These are phyloP conservation scores for Lophius piscatorius DNA, from an alignment of 2,113 vertebrate species.

Conservation along the genomic window DNA sequence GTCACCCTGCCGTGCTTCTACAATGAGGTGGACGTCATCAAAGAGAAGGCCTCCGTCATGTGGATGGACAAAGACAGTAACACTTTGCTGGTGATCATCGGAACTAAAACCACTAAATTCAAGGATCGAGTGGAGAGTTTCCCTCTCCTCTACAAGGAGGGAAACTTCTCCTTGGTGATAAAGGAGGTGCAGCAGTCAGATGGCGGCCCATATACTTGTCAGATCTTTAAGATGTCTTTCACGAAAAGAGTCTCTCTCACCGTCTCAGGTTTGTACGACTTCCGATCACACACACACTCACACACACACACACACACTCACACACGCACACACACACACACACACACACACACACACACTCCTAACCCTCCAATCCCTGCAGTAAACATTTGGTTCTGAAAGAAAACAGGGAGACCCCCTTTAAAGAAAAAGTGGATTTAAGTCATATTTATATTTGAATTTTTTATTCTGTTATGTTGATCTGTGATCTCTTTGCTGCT, in stretches of 20 bases:
- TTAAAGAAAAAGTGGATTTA: too few relatives aligned
- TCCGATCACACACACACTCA: too few relatives aligned
- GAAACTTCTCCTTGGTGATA: slow-evolving; percentile 15
- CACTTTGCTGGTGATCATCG: accelerated
- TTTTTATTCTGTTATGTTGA: too few relatives aligned
- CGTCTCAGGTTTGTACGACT: neutral
- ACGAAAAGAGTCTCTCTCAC: accelerated
- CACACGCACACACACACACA: neutral
- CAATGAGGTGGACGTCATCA: accelerated
- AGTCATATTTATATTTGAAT: too few relatives aligned
- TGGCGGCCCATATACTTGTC: neutral
- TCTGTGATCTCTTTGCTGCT: too few relatives aligned
- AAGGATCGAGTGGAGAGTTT: neutral
- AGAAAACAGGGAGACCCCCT: too few relatives aligned
- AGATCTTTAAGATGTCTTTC: accelerated
- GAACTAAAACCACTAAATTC: accelerated
- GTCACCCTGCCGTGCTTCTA: slow-evolving; percentile 8
- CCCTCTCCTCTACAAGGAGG: accelerated
- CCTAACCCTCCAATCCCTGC: too few relatives aligned
- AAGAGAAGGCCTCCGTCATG: accelerated
- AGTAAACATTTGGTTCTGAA: too few relatives aligned
- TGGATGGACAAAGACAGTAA: slow-evolving; percentile 10
- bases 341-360: neutral
- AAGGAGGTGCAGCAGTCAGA: neutral
- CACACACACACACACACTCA: neutral